Base-by-base conservation (phyloP, 2,113 vertebrate genomes). In the Lucifuga dentata region DNA sequence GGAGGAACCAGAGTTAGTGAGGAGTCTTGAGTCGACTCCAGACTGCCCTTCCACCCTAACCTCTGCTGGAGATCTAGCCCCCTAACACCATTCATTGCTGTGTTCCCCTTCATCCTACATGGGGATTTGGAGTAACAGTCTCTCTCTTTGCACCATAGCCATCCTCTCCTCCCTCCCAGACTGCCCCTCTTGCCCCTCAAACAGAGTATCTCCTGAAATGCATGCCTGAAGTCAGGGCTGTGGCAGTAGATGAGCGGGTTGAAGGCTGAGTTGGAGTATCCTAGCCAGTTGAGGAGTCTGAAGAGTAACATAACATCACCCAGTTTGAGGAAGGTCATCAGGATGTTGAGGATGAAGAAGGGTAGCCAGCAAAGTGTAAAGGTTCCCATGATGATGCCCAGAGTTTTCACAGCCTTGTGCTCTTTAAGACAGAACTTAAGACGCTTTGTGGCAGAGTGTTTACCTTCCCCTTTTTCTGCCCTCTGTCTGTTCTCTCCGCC, bases 331-430 rank as follows among this genome's bases (percentile, higher is more conserved):
- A 95, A 93, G 20, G 91, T 88, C 0, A 91, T 88, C 63, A 96
- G 93, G 5, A 99, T 95, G 72, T 99, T 98, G 68, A 99, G 93
- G 0, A 99, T 94, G 79, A 99, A 99, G 88, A 99, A 99, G 1
- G 98, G 98, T 43, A 99, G 92, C 98, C 98, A 99, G 81, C 98
- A 99, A 11, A 99, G 77, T 0, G 97, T 99, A 85, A 99, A 99
- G 2, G 94, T 96, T 62, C 98, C 98, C 98, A 99, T 99, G 86
- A 99, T 99, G 87, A 99, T 98, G 55, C 98, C 98, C 44, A 99
- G 68, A 1, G 98, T 99, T 83, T 97, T 99, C 35, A 99, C 91
- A 32, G 98, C 98, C 78, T 99, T 99, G 81, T 98, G 97, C 48
- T 99, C 97, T 78, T 95, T 98, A 68, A 98, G 61, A 76, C 88